Percentiles rank a stretch among this genome's conserved stretches.
These are phyloP conservation scores for Macquaria ambigua DNA, from an alignment of 2,113 vertebrate genomes.

Conservation along the genomic window DNA sequence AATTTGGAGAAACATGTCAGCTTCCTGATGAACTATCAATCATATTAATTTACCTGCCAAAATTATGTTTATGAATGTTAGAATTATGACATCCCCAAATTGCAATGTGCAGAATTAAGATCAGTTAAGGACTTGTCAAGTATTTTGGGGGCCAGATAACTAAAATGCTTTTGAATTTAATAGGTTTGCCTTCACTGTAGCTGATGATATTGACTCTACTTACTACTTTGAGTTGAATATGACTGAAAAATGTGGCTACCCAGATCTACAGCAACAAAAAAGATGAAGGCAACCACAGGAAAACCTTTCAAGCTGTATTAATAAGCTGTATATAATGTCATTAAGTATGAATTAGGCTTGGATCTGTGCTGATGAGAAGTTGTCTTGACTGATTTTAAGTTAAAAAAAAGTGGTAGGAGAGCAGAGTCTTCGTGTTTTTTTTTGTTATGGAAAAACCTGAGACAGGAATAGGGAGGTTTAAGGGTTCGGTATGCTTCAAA, in stretches of 20 bases:
- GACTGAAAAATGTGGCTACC: neutral
- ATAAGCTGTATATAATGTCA: neutral
- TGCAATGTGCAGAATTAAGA: conserved; percentile 1
- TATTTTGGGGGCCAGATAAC: neutral
- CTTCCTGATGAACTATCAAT: conserved; percentile 18
- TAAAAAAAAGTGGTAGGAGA: neutral
- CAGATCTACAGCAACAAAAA: neutral
- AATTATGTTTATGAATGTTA: neutral
- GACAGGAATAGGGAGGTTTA: neutral
- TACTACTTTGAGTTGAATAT: neutral
- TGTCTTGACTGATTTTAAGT: neutral
- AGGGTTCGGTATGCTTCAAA: neutral
- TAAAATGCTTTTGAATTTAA: neutral
- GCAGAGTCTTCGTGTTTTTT: neutral
- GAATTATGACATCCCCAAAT: neutral
- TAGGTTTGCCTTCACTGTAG: neutral
- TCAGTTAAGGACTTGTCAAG: neutral
- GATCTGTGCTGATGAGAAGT: neutral
- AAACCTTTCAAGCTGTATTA: neutral
- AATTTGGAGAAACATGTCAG: neutral
- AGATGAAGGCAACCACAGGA: neutral
- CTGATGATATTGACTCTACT: neutral
- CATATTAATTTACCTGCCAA: neutral
- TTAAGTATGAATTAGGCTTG: neutral
- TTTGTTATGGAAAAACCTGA: neutral